Percentiles rank a stretch among this genome's conserved stretches.
phyloP scores from a whole-genome alignment of 2,113 vertebrate species.

The Melanerpes aurifrons region DNA sequence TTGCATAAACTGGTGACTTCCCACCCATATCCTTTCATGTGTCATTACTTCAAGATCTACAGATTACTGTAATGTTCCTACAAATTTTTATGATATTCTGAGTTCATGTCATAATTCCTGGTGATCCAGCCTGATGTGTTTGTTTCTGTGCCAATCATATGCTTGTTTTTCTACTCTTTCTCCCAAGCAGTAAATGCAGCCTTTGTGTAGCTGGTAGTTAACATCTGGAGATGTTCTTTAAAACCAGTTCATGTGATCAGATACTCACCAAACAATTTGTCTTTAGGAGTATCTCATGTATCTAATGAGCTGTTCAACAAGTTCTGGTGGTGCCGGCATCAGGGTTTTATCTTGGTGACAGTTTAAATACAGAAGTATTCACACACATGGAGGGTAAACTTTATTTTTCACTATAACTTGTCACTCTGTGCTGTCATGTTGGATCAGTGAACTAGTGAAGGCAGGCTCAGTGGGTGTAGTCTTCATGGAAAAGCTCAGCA shows the following conservation, averaged over 20 bases:
- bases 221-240: fast-evolving
- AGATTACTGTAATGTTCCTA: not conserved
- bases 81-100: not conserved
- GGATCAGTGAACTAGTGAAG: not conserved
- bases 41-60: not conserved
- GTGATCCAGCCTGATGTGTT: not conserved
- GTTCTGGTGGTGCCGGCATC: not conserved
- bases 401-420: not conserved
- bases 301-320: not conserved
- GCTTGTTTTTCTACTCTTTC: not conserved
- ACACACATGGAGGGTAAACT: not conserved
- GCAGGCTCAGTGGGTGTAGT: fast-evolving
- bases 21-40: not conserved
- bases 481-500: not conserved
- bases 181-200: not conserved
- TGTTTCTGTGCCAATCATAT: not conserved
- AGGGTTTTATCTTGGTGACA: not conserved
- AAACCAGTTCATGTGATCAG: not conserved
- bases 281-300: fast-evolving
- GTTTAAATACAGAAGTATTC: not conserved
- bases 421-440: not conserved
- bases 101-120: not conserved
- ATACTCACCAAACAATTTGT: not conserved
- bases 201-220: not conserved
- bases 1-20: not conserved